phyloP scores from a whole-genome alignment of 2,888 invertebrate species.

The Tiliacea aurago region DNA sequence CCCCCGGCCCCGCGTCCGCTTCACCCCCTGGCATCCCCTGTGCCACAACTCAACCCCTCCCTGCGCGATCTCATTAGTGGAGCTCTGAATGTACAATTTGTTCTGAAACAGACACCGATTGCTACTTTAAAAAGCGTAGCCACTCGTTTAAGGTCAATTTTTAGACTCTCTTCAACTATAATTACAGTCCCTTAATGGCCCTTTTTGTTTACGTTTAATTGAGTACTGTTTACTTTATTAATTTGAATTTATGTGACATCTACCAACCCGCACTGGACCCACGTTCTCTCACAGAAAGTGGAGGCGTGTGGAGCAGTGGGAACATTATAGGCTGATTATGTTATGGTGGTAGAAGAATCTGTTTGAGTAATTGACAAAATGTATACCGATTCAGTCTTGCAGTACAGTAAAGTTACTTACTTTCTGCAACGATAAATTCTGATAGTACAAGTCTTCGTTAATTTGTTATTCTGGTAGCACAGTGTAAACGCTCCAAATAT shows the following conservation, averaged over 20 bases:
- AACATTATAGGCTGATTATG: too few species aligned
- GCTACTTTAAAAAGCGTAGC: slow-evolving; percentile 84
- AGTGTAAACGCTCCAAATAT: slow-evolving; percentile 41
- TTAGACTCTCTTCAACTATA: slow-evolving; percentile 64
- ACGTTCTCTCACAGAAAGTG: too few species aligned
- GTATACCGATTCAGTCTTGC: not conserved
- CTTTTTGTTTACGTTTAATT: slow-evolving; percentile 61
- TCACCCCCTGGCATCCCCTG: slow-evolving; percentile 68
- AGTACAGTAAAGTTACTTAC: not conserved
- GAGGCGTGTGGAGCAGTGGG: too few species aligned
- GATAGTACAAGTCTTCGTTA: slow-evolving; percentile 17
- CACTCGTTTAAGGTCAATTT: slow-evolving; percentile 79
- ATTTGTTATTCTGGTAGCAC: slow-evolving; percentile 42
- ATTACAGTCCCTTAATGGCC: slow-evolving; percentile 63
- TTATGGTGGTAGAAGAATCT: not conserved
- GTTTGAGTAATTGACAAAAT: slow-evolving; percentile 7
- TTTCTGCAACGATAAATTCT: slow-evolving; percentile 9
- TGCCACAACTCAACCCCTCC: slow-evolving; percentile 76
- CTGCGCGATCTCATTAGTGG: slow-evolving; percentile 86
- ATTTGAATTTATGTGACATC: slow-evolving; percentile 3
- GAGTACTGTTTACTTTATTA: slow-evolving; percentile 34
- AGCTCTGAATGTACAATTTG: slow-evolving; percentile 88
- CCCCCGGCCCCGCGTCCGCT: slow-evolving; percentile 63
- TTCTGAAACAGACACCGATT: slow-evolving; percentile 88
- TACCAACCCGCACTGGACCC: too few species aligned